Evolutionary conservation across 2,888 invertebrate genomes (phyloP), one percentile per base, ranked within the genome.

Genomic region (Branchellion lobata): DNA sequence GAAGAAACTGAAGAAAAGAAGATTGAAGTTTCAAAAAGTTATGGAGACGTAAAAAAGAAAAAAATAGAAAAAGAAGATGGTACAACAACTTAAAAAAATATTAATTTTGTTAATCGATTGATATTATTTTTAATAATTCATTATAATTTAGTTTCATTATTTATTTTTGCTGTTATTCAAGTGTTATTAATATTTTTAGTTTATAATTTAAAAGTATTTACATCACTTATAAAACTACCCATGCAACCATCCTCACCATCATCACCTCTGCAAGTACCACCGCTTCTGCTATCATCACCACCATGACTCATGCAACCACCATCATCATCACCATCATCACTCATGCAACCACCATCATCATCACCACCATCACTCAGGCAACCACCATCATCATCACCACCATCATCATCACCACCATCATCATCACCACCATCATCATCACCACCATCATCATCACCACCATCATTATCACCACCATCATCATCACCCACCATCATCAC

Each of bases 321-420:
- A 57, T 24, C 61, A 57, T 57, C 21, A 65, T 65, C 65, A 65
- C 21, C 65, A 65, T 65, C 65, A 65, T 65, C 14, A 51, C 21
- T 21, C 14, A n/a, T n/a, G n/a, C n/a, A n/a, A n/a, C n/a, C n/a
- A 8, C 14, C 40, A 40, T 40, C 40, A 40, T 78, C 68, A 78
- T 78, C 78, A 78, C 36, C 78, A 78, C 68, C 31, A 61, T 68
- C 27, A 47, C 29, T 11, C 27, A 27, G 1, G 24, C 68, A 29
- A 36, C 68, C 34, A 65, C 24, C 3, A 53, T 61, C 78, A 21
- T 68, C 29, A 47, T 68, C 36, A 65, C 34, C 78, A 78, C 68
- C 65, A 78, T 78, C 65, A 57, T 78, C 34, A 61, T 78, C 40
- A 68, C 40, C 24, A 40, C 27, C 36, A 31, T 78, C 21, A 78